Base-by-base conservation (phyloP, 2,113 vertebrate genomes). In the Hyperoodon ampullatus region DNA sequence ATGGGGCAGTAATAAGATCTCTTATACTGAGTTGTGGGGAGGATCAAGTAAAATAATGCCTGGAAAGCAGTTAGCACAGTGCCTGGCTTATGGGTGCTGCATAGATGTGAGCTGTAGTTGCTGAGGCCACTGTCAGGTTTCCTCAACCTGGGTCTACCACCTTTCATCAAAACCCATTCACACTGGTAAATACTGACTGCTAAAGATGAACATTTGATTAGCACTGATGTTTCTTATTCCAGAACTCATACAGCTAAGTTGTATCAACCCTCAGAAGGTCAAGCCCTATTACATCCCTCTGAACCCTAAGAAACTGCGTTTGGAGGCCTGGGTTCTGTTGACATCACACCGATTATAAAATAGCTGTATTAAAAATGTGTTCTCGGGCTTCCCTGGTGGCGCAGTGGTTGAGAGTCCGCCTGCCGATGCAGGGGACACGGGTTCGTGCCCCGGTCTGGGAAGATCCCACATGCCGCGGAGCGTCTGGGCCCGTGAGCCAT, bases 51-150 rank as follows among this genome's bases (percentile, higher is more conserved):
- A 77, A 35, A 42, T 8, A 6, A 30, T 2, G 14, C 70, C 63
- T 10, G 18, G 63, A 24, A 84, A 61, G 55, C 23, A 11, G 1
- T 50, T 4, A 21, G 50, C 83, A 39, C 75, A 8, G 60, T 7
- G 12, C 24, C 14, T 19, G 61, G 60, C 24, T 66, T 55, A 16
- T 3, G 13, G 47, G 21, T 8, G 11, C 74, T 63, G n/a, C 0
- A 1, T 4, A 28, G 42, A 28, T 1, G n/a, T 11, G 26, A 39
- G 35, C 19, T 9, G 18, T 6, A 13, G 4, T 19, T 63, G 21
- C 13, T 3, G 30, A 6, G 53, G 30, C 13, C 2, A 3, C 8
- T 5, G 2, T 15, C 39, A 16, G 3, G 11, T 16, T 11, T 13
- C 19, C 70, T 63, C 4, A 23, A 28, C 30, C 21, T 8, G 39